Percentiles rank a stretch among this genome's conserved stretches.
Evolutionary conservation across 2,797 vertebrate genomes (phyloP).

Genomic region (Eulemur albifrons): DNA sequence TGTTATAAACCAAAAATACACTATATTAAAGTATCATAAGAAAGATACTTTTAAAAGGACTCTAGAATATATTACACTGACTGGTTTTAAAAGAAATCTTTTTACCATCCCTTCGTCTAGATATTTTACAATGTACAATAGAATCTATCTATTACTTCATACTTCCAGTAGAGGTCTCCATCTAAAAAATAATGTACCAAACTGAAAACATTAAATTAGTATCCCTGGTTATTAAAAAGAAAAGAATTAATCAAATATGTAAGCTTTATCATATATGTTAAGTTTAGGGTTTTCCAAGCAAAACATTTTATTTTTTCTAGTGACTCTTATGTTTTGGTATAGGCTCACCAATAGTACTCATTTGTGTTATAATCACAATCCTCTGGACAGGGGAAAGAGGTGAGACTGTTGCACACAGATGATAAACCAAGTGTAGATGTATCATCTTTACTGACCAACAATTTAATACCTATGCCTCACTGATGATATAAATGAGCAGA

Average conservation of each 20-base stretch:
- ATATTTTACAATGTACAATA: slow-evolving; percentile 38
- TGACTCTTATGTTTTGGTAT: not conserved
- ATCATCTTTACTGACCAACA: not conserved
- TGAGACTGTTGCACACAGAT: not conserved
- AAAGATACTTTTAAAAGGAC: slow-evolving; percentile 7
- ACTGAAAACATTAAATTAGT: slow-evolving; percentile 54
- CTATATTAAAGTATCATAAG: slow-evolving; percentile 5
- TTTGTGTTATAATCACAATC: slow-evolving; percentile 20
- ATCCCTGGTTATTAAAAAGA: slow-evolving; percentile 10
- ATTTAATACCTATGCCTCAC: slow-evolving; percentile 6
- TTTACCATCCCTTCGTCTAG: slow-evolving; percentile 8
- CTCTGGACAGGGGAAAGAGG: not conserved
- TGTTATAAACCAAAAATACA: slow-evolving; percentile 11
- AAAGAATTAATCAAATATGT: not conserved
- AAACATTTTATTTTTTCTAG: slow-evolving; percentile 52
- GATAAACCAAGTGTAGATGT: slow-evolving; percentile 11
- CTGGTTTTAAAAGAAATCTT: slow-evolving; percentile 15
- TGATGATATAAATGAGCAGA: not conserved
- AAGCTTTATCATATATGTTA: slow-evolving; percentile 33
- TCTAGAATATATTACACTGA: not conserved
- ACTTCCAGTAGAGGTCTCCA: slow-evolving; percentile 76
- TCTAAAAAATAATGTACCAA: slow-evolving; percentile 65
- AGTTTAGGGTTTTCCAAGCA: slow-evolving; percentile 19
- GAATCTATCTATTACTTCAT: slow-evolving; percentile 59
- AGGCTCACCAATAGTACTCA: not conserved